Conservation (phyloP, 1,140 invertebrate genomes). For the Drosophila simulans region DNA sequence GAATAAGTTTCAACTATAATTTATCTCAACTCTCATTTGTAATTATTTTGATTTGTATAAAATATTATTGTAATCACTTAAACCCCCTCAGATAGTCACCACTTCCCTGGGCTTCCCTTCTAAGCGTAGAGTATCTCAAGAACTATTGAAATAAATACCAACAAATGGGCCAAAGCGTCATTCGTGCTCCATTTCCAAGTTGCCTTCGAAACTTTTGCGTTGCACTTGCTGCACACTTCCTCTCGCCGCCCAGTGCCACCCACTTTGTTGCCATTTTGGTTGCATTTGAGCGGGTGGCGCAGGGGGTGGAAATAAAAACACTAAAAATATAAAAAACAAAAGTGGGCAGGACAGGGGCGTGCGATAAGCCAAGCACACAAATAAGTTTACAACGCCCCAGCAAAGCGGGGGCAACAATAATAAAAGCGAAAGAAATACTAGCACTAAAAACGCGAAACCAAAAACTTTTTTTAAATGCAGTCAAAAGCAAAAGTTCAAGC, state of each 20-base stretch:
- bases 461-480: slow-evolving; percentile 59
- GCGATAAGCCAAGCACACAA: slow-evolving; percentile 71
- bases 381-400: slow-evolving; percentile 62
- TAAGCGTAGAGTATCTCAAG: slow-evolving; percentile 46
- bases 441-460: slow-evolving; percentile 54
- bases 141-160: slow-evolving; percentile 72
- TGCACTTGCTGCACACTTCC: slow-evolving; percentile 54
- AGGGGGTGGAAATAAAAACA: slow-evolving; percentile 23
- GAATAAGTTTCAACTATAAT: background rate
- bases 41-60: too few species aligned
- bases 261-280: slow-evolving; percentile 48
- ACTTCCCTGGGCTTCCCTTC: slow-evolving; percentile 1
- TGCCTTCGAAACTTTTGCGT: slow-evolving; percentile 59
- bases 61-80: background rate
- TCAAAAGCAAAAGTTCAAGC: slow-evolving; percentile 66
- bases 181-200: slow-evolving; percentile 70
- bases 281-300: slow-evolving; percentile 44
- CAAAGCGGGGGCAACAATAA: slow-evolving; percentile 33
- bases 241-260: slow-evolving; percentile 1
- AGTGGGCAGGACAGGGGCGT: slow-evolving; percentile 42
- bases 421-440: slow-evolving; percentile 40
- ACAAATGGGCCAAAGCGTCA: slow-evolving; percentile 59
- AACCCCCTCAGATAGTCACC: slow-evolving; percentile 2
- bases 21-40: too few species aligned
- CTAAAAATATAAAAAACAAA: slow-evolving; percentile 12